These are phyloP conservation scores for Doris montereyensis DNA, from an alignment of 2,888 invertebrate genomes.

Conservation along the genomic window DNA sequence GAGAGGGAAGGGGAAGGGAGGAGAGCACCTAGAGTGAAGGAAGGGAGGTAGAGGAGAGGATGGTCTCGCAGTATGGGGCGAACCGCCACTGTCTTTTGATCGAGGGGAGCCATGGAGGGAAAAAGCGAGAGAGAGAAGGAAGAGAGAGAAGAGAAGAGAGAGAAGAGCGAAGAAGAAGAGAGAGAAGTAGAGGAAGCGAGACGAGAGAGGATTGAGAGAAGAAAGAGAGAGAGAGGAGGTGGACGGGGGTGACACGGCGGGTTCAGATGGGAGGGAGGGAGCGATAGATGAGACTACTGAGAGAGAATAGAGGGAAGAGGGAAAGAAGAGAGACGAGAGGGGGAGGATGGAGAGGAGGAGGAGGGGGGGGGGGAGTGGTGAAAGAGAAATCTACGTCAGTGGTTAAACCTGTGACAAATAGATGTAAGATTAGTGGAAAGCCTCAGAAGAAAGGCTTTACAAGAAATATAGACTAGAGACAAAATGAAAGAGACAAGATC, in stretches of 20 bases:
- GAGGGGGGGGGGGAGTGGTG: background rate
- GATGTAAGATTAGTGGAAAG: too few species aligned
- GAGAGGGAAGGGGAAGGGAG: background rate
- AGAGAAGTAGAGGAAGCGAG: background rate
- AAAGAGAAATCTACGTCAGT: too few species aligned
- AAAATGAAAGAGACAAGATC: too few species aligned
- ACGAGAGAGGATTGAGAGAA: background rate
- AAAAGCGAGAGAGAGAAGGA: background rate
- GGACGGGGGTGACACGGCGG: background rate
- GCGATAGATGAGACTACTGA: background rate
- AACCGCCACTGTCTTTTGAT: too few species aligned
- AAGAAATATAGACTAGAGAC: too few species aligned
- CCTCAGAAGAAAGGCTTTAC: too few species aligned
- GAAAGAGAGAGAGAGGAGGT: background rate
- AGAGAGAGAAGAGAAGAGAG: background rate
- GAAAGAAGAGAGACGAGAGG: background rate
- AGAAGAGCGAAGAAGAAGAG: background rate
- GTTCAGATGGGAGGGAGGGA: background rate
- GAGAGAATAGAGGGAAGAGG: background rate
- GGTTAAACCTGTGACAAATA: too few species aligned
- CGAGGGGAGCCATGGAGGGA: too few species aligned
- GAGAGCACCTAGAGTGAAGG: background rate
- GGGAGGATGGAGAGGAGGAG: background rate
- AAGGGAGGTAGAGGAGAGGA: background rate
- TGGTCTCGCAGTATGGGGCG: too few species aligned